Conservation (phyloP, 2,113 vertebrate genomes). For the Xenopus laevis region DNA sequence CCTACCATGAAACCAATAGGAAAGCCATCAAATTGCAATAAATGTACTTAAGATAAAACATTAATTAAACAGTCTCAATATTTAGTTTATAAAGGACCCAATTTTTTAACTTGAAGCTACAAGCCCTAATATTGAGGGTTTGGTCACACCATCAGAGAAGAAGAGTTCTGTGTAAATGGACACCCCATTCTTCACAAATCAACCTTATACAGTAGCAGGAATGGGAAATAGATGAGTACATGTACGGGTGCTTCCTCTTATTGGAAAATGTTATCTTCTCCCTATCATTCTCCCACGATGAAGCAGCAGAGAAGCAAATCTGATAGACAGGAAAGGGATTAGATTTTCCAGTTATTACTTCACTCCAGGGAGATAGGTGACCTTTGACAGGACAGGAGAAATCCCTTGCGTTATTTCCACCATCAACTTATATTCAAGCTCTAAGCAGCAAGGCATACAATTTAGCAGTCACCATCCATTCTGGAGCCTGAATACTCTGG, state of each 20-base stretch:
- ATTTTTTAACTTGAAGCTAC: no score
- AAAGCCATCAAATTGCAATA: no score
- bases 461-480: constrained; percentile 11
- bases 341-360: constrained; percentile 19
- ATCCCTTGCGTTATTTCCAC: constrained; percentile 12
- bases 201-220: background rate
- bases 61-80: no score
- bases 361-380: constrained; percentile 28
- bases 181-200: no score
- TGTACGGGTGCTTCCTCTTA: background rate
- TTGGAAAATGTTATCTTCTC: no score
- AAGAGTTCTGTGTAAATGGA: no score
- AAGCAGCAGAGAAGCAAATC: background rate
- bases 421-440: constrained; percentile 20
- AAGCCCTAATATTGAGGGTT: no score
- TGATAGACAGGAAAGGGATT: constrained; percentile 37
- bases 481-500: background rate
- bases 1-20: no score
- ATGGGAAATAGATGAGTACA: background rate
- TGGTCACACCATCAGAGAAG: no score
- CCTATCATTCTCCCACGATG: background rate
- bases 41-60: no score
- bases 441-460: constrained; percentile 1
- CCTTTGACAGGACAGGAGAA: constrained; percentile 36
- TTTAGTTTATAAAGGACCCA: no score